These are phyloP conservation scores for Drosophila meridionalis DNA, from an alignment of 2,888 invertebrate genomes.

Conservation along the genomic window DNA sequence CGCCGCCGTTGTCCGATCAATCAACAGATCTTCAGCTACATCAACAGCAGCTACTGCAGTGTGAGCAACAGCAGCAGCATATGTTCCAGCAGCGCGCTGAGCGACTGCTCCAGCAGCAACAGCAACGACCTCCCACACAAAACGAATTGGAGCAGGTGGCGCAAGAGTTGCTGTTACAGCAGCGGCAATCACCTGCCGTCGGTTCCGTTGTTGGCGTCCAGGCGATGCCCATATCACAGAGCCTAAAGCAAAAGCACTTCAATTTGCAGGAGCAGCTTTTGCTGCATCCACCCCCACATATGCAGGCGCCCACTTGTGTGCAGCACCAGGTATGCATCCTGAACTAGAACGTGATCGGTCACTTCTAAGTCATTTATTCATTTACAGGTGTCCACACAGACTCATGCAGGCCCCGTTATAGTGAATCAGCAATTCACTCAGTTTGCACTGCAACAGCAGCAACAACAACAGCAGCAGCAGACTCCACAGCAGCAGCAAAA, in stretches of 20 bases:
- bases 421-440: slow-evolving; percentile 76
- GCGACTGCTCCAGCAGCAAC: slow-evolving; percentile 72
- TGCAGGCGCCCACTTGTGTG: slow-evolving; percentile 76
- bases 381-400: slow-evolving; percentile 87
- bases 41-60: slow-evolving; percentile 65
- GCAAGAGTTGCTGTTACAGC: slow-evolving; percentile 82
- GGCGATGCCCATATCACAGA: slow-evolving; percentile 68
- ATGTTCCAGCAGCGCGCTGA: slow-evolving; percentile 80
- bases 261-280: slow-evolving; percentile 76
- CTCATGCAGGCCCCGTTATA: slow-evolving; percentile 85
- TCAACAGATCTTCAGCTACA: slow-evolving; percentile 61
- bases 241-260: slow-evolving; percentile 79
- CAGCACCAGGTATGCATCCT: slow-evolving; percentile 74
- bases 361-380: neutral
- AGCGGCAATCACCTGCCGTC: slow-evolving; percentile 75
- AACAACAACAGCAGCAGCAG: slow-evolving; percentile 64
- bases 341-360: neutral
- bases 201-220: slow-evolving; percentile 67
- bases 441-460: slow-evolving; percentile 65
- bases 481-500: slow-evolving; percentile 67
- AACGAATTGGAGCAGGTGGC: slow-evolving; percentile 82
- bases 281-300: slow-evolving; percentile 81
- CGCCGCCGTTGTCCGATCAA: slow-evolving; percentile 50
- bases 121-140: slow-evolving; percentile 76
- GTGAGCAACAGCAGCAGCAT: slow-evolving; percentile 73